Evolutionary conservation across 2,797 vertebrate species (phyloP), one percentile per base, ranked within the genome.

Genomic region (Syndactyla subalaris): DNA sequence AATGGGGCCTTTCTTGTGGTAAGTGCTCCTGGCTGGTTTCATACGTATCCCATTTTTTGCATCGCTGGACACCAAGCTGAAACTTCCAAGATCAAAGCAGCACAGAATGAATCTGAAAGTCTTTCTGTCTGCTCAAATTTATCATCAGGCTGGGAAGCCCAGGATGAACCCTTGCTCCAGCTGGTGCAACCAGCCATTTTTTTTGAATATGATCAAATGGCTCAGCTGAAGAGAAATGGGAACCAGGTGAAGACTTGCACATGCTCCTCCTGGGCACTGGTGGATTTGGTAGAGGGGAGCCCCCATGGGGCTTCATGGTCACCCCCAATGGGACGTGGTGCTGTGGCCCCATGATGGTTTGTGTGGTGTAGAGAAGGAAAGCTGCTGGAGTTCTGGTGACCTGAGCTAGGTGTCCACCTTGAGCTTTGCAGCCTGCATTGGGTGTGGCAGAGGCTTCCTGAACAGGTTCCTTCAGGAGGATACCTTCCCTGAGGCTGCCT

Each of bases 361-460:
- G 65, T 3, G 2, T n/a, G 52, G 61, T n/a, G 16, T 14, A 20
- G 55, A 68, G 74, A 21, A 46, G 66, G n/a, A 77, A 70, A 70
- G 81, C 59, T 55, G 39, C 26, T 76, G 94, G 87, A 96, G 55
- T 86, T 94, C 81, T 86, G 77, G 15, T 66, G 77, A 43, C 30
- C 84, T 93, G 88, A 88, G 88, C 91, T 93, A 89, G 95, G 92
- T 96, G 95, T 94, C 92, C 30, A 72, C 92, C 86, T 95, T 66
- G 88, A 93, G 96, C 92, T 96, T 88, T 14, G 18, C 74, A 92
- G 26, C 72, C 59, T 32, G 51, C 0, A 1, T 34, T 73, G 76
- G 93, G 92, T 45, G 85, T 89, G 90, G 76, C 73, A 49, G 78
- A 94, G 30, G 63, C 68, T 88, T 91, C 78, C 85, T 76, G 68